A percentile compares a stretch with the other conserved stretches of the same genome.
Conservation (phyloP, 2,888 invertebrate genomes). For the Azorinus chamasolen region DNA sequence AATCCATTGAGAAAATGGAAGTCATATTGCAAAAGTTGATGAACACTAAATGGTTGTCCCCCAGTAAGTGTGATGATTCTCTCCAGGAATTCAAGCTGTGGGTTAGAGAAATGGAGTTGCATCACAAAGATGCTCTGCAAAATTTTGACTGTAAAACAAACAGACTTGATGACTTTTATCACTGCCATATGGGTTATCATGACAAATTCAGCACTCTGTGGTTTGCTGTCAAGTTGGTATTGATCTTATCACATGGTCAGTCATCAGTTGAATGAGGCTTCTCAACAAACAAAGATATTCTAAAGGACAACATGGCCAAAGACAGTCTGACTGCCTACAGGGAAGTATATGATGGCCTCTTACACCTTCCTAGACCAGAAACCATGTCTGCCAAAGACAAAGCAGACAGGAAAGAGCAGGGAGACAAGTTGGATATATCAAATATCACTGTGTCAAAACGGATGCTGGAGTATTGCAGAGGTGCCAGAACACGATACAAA, state of each 20-base stretch:
- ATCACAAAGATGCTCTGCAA: constrained; percentile 5
- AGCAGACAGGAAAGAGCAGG: constrained; percentile 2
- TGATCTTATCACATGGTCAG: constrained; percentile 50
- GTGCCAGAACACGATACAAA: constrained; percentile 21
- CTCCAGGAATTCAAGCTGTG: constrained; percentile 31
- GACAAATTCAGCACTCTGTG: constrained; percentile 20
- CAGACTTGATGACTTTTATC: constrained; percentile 36
- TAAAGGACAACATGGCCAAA: constrained; percentile 29
- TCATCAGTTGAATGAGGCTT: constrained; percentile 42
- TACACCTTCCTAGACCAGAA: constrained; percentile 26
- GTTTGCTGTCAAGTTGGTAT: constrained; percentile 20
- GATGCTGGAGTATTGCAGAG: no score
- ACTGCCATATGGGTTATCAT: constrained; percentile 1
- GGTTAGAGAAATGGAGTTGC: constrained; percentile 31
- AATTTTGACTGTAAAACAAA: constrained; percentile 16
- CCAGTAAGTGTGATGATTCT: constrained; percentile 20
- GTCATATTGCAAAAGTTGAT: constrained; percentile 27
- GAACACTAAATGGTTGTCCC: constrained; percentile 23
- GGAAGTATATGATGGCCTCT: constrained; percentile 39
- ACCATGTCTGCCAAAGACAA: not conserved
- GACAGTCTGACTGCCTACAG: constrained; percentile 27
- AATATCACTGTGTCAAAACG: constrained; percentile 22
- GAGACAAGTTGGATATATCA: constrained; percentile 15
- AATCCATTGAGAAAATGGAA: constrained; percentile 26
- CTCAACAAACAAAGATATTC: constrained; percentile 40